These are phyloP conservation scores for Trematomus bernacchii DNA, from an alignment of 2,797 vertebrate genomes.

Conservation along the genomic window DNA sequence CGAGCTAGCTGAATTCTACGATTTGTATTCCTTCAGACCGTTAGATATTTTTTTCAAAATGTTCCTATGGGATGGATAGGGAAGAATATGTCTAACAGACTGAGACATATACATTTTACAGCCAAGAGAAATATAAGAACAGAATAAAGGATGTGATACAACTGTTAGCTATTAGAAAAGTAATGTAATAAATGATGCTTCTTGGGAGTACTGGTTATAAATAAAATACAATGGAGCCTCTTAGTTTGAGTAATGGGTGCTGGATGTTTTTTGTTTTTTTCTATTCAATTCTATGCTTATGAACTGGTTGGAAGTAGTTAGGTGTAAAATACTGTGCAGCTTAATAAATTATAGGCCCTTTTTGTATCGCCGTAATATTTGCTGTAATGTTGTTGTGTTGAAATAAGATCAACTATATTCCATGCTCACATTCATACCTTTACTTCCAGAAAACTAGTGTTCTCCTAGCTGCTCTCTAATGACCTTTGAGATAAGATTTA, in stretches of 20 bases:
- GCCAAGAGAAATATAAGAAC: too few species aligned
- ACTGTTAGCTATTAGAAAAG: background rate
- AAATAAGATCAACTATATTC: slow-evolving; percentile 7
- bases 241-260: slow-evolving; percentile 7
- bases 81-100: background rate
- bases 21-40: background rate
- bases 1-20: background rate
- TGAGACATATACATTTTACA: background rate
- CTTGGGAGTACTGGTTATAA: background rate
- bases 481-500: background rate
- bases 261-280: slow-evolving; percentile 1
- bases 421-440: background rate
- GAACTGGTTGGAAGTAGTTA: slow-evolving; percentile 9
- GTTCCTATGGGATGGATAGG: background rate
- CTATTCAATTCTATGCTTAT: background rate
- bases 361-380: background rate
- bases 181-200: slow-evolving; percentile 8
- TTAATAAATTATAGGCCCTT: slow-evolving; percentile 3
- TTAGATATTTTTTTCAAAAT: background rate
- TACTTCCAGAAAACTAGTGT: background rate
- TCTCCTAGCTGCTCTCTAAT: background rate
- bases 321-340: background rate
- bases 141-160: background rate
- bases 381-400: background rate
- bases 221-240: background rate